phyloP scores from a whole-genome alignment of 2,797 vertebrate species.

The Sparus aurata region DNA sequence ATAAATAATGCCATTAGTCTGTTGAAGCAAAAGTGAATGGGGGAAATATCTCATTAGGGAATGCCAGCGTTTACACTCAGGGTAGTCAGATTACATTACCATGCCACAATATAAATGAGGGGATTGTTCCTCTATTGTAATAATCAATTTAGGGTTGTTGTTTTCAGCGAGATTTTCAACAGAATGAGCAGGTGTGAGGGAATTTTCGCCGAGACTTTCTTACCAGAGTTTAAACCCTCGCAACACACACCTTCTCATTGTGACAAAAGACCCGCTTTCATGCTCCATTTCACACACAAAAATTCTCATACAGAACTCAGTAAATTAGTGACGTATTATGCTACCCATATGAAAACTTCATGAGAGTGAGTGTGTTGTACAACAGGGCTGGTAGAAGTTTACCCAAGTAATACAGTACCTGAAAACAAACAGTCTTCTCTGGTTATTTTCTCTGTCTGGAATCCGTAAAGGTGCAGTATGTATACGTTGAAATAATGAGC shows the following conservation, averaged over 20 bases:
- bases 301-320: neutral
- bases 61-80: slow-evolving; percentile 9
- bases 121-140: slow-evolving; percentile 33
- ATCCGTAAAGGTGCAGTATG: slow-evolving; percentile 20
- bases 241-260: slow-evolving; percentile 4
- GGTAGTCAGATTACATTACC: slow-evolving; percentile 42
- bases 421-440: neutral
- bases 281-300: slow-evolving; percentile 22
- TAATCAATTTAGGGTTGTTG: slow-evolving; percentile 40
- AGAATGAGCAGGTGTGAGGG: slow-evolving; percentile 27
- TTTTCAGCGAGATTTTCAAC: slow-evolving; percentile 27
- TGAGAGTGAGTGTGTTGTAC: neutral
- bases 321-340: slow-evolving; percentile 16
- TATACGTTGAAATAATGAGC: slow-evolving; percentile 20
- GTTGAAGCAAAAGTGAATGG: slow-evolving; percentile 13
- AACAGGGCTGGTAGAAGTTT: neutral
- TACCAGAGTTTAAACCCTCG: slow-evolving; percentile 14
- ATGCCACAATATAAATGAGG: slow-evolving; percentile 21
- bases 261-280: neutral
- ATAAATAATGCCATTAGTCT: slow-evolving; percentile 30
- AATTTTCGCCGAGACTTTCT: slow-evolving; percentile 41
- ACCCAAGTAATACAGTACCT: neutral
- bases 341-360: neutral
- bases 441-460: neutral
- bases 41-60: slow-evolving; percentile 20